Evolutionary conservation across 1,140 invertebrate genomes (phyloP), one percentile per base, ranked within the genome.

Genomic region (Aphidius ervi): DNA sequence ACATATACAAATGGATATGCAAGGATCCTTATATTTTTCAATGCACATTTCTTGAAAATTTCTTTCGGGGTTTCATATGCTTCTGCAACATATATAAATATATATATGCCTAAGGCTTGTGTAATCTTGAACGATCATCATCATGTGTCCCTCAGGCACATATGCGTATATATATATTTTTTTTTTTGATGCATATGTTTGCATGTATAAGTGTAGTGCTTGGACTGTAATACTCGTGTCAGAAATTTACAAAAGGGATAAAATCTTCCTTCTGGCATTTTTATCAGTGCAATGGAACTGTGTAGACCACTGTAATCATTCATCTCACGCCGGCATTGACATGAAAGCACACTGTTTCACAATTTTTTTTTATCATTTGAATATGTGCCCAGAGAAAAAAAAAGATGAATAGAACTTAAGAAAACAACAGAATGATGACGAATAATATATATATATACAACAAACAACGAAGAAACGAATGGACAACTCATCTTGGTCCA

Each of bases 61-160:
- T n/a, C 52, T 54, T 39, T 37, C 2, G 39, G 40, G 16, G 52
- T 54, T 54, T 54, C 16, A 8, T 16, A 23, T 59, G 57, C 46
- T 9, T 23, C 49, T 52, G 49, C 37, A 31, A 31, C 23, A 31
- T 31, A 8, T 23, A 42, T 9, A 40, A 42, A 7, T 6, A 40
- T 54, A 16, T n/a, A 42, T 41, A 40, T 46, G 57, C 48, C 46
- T n/a, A 47, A 31, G 46, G 45, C 7, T 41, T 31, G 39, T 20
- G 39, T 59, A 59, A 59, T 59, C 57, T 52, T 52, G 31, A 37
- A 50, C 20, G 56, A 59, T 59, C 39, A 59, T 59, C 57, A 59
- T 59, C 57, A 52, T 47, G 46, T 40, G 56, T 41, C 60, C 43
- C 54, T 59, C 59, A 64, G 67, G 56, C 55, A 64, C 42, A 50